phyloP scores from a whole-genome alignment of 2,797 vertebrate species.

The Pristis pectinata region DNA sequence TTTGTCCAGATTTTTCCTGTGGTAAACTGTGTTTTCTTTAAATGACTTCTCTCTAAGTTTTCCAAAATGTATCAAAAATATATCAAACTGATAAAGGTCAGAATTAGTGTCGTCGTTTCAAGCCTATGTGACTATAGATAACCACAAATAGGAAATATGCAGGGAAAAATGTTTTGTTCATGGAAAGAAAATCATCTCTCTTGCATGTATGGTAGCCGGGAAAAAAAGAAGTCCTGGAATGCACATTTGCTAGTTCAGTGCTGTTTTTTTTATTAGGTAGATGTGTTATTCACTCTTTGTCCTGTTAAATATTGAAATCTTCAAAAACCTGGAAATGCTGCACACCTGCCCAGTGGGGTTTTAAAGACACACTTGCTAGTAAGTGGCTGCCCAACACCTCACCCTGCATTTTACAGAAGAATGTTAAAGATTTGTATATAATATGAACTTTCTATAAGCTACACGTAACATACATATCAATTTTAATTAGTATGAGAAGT shows the following conservation, averaged over 20 bases:
- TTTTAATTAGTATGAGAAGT: background rate
- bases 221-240: background rate
- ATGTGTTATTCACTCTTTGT: background rate
- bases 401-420: background rate
- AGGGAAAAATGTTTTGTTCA: background rate
- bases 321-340: background rate
- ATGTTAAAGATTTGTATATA: background rate
- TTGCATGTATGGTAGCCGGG: background rate
- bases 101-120: background rate
- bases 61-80: background rate
- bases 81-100: background rate
- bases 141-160: background rate
- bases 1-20: background rate
- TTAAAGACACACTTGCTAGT: background rate
- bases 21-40: background rate
- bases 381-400: no score
- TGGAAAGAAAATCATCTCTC: background rate
- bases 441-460: slow-evolving; percentile 28
- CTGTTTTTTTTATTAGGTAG: background rate
- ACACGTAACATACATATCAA: background rate
- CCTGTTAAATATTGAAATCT: background rate
- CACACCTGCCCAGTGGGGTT: background rate
- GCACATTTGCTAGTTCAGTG: background rate
- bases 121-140: background rate
- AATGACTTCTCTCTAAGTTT: background rate